Conservation (phyloP, 2,888 invertebrate species). For the Chironomus tentans region DNA sequence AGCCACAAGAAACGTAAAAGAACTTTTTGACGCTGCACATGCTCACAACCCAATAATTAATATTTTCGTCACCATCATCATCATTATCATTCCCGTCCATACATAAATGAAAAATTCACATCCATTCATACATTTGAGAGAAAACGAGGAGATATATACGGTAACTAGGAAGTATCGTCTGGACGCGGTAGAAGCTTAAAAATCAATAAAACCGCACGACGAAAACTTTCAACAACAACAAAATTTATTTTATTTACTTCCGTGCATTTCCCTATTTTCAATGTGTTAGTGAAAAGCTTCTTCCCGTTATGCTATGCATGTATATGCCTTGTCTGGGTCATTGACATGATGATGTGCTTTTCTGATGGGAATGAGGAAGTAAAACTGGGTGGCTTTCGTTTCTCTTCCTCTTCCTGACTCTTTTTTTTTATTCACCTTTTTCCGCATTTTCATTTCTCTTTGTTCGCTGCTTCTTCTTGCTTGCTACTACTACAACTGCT, state of each 20-base stretch:
- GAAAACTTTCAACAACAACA: background rate
- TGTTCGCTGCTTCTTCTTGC: background rate
- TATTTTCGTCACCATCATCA: no score
- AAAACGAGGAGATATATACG: no score
- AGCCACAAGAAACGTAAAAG: background rate
- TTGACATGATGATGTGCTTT: conserved; percentile 16
- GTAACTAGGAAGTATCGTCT: conserved; percentile 12
- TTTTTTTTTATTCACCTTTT: background rate
- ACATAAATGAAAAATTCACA: background rate
- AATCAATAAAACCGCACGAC: conserved; percentile 12
- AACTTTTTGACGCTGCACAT: background rate
- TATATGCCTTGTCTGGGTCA: conserved; percentile 3
- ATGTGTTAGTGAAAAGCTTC: background rate
- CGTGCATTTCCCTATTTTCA: background rate
- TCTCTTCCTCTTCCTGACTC: background rate
- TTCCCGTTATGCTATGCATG: background rate
- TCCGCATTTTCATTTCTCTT: background rate
- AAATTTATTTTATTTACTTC: background rate
- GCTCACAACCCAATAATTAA: background rate
- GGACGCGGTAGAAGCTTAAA: conserved; percentile 5
- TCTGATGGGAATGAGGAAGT: background rate
- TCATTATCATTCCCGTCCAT: no score
- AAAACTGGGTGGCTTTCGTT: no score
- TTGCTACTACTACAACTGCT: no score
- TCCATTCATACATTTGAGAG: background rate